These are phyloP conservation scores for Eira barbara DNA, from an alignment of 2,113 vertebrate genomes.

Conservation along the genomic window DNA sequence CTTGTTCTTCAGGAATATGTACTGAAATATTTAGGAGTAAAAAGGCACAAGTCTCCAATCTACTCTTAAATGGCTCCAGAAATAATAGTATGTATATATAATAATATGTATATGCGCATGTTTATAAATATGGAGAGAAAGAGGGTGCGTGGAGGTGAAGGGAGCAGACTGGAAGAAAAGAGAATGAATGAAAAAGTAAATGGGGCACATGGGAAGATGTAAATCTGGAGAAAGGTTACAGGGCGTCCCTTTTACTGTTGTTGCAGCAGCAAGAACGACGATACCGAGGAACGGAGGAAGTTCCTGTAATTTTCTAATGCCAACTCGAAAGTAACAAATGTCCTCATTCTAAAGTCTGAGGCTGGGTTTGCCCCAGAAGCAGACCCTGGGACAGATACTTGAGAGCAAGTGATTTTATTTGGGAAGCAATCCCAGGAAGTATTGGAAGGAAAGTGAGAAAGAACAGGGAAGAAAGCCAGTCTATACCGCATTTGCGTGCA, in stretches of 20 bases:
- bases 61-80: not conserved
- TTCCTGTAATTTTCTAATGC: not conserved
- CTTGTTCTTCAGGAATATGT: not conserved
- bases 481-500: fast-evolving
- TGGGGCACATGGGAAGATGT: not conserved
- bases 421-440: not conserved
- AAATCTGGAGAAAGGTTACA: not conserved
- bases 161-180: not conserved
- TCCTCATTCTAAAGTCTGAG: not conserved
- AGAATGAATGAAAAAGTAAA: not conserved
- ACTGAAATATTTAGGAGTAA: not conserved
- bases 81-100: not conserved
- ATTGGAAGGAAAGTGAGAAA: not conserved
- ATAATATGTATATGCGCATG: not conserved
- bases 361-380: not conserved
- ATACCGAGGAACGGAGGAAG: not conserved
- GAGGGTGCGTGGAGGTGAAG: not conserved
- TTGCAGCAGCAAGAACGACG: not conserved
- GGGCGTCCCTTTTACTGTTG: not conserved
- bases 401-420: not conserved
- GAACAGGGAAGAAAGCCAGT: not conserved
- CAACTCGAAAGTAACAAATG: not conserved
- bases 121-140: not conserved
- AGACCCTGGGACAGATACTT: not conserved
- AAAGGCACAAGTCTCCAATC: not conserved